phyloP scores from a whole-genome alignment of 2,113 vertebrate species.

The Camarhynchus parvulus region DNA sequence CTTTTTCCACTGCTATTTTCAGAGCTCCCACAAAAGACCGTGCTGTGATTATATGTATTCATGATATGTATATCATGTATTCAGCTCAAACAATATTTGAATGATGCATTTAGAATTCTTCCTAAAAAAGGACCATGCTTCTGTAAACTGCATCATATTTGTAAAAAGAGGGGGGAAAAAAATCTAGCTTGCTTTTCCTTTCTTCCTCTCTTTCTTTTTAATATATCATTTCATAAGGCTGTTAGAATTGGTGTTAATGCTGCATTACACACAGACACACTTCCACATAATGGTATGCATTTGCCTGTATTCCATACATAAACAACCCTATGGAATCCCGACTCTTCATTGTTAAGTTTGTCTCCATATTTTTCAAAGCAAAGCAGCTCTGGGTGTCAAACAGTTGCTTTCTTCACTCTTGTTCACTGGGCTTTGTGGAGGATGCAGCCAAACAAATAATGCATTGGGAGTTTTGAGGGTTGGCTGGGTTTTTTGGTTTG shows the following conservation, averaged over 20 bases:
- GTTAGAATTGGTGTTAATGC: slow-evolving; percentile 66
- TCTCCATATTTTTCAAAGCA: slow-evolving; percentile 59
- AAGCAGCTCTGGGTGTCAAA: neutral
- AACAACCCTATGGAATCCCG: slow-evolving; percentile 54
- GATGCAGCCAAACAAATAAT: neutral
- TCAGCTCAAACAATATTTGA: slow-evolving; percentile 81
- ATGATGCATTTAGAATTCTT: slow-evolving; percentile 80
- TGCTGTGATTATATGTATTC: slow-evolving; percentile 78
- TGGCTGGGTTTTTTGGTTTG: neutral
- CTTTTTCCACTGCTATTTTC: slow-evolving; percentile 77
- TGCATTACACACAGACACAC: slow-evolving; percentile 63
- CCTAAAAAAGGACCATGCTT: slow-evolving; percentile 77
- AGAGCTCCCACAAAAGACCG: slow-evolving; percentile 75
- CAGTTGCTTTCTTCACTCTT: neutral
- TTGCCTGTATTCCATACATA: slow-evolving; percentile 60
- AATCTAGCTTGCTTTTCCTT: slow-evolving; percentile 71
- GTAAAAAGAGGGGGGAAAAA: slow-evolving; percentile 30
- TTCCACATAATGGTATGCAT: slow-evolving; percentile 57
- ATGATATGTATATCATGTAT: slow-evolving; percentile 79
- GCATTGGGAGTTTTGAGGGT: neutral
- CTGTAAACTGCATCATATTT: slow-evolving; percentile 79
- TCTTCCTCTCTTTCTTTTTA: slow-evolving; percentile 53
- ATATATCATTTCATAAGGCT: slow-evolving; percentile 61
- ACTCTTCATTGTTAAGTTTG: slow-evolving; percentile 47
- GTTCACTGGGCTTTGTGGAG: neutral